These are phyloP conservation scores for Paramormyrops kingsleyae DNA, from an alignment of 2,113 vertebrate genomes.

Conservation along the genomic window DNA sequence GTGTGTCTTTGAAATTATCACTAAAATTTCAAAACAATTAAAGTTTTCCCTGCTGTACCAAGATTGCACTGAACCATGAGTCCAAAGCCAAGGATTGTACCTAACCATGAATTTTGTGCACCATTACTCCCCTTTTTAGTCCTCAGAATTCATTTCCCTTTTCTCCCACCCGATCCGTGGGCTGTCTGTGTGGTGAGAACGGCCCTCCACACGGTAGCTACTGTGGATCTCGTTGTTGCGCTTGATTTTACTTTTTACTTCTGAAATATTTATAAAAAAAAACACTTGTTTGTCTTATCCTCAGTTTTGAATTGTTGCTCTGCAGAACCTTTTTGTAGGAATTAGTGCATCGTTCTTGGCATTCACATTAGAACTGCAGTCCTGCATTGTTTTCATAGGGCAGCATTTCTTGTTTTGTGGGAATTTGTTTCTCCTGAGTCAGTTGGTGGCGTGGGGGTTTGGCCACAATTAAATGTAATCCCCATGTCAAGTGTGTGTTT, in stretches of 20 bases:
- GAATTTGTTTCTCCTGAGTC: neutral
- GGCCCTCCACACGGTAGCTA: neutral
- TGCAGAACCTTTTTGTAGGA: neutral
- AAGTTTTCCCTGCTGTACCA: neutral
- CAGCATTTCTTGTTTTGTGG: neutral
- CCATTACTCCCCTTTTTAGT: neutral
- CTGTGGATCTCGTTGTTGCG: neutral
- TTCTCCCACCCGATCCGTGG: neutral
- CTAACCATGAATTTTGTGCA: neutral
- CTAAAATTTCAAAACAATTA: neutral
- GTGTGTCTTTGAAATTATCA: neutral
- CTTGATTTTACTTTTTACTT: neutral
- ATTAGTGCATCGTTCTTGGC: neutral
- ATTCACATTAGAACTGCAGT: neutral
- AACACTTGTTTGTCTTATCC: neutral
- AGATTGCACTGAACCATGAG: neutral
- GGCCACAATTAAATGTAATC: neutral
- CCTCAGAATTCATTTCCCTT: neutral
- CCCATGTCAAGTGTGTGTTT: neutral
- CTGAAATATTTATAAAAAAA: neutral
- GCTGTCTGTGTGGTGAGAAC: neutral
- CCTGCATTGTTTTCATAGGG: neutral
- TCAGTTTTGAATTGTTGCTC: neutral
- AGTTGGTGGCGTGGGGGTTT: neutral
- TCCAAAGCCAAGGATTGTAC: neutral